phyloP scores from a whole-genome alignment of 2,888 invertebrate genomes.

The Resseliella maxima region DNA sequence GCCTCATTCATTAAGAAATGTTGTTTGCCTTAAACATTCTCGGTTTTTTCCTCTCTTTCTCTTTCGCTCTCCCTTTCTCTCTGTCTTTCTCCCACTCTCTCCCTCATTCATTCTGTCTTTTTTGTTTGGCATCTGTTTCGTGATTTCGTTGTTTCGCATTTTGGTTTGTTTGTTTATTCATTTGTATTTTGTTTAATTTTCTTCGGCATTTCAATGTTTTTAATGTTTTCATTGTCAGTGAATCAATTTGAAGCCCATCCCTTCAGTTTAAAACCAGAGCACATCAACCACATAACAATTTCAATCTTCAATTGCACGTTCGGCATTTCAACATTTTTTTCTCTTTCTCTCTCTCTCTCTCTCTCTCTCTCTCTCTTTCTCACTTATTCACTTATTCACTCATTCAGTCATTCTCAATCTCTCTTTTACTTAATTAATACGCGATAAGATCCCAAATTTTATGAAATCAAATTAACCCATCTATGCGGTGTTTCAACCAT shows the following conservation, averaged over 20 bases:
- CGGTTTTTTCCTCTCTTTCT: background rate
- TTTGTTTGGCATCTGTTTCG: conserved; percentile 27
- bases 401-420: too few relatives aligned
- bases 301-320: conserved; percentile 13
- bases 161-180: background rate
- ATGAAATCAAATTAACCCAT: conserved; percentile 9
- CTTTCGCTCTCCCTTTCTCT: too few relatives aligned
- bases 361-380: too few relatives aligned
- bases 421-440: conserved; percentile 19
- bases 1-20: conserved; percentile 5
- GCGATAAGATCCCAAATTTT: background rate
- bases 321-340: conserved; percentile 17
- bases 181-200: conserved; percentile 26
- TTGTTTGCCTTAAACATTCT: conserved; percentile 33
- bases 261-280: background rate
- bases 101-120: too few relatives aligned
- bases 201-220: conserved; percentile 16
- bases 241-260: background rate
- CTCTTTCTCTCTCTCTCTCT: too few relatives aligned
- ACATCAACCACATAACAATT: background rate
- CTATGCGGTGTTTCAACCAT: background rate
- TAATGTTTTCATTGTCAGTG: conserved; percentile 15
- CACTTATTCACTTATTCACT: too few relatives aligned
- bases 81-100: too few relatives aligned
- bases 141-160: background rate